Percentiles rank a stretch among this genome's conserved stretches.
These are phyloP conservation scores for Palythoa grandiflora DNA, from an alignment of 92 coral and sea anemone genomes.

Conservation along the genomic window DNA sequence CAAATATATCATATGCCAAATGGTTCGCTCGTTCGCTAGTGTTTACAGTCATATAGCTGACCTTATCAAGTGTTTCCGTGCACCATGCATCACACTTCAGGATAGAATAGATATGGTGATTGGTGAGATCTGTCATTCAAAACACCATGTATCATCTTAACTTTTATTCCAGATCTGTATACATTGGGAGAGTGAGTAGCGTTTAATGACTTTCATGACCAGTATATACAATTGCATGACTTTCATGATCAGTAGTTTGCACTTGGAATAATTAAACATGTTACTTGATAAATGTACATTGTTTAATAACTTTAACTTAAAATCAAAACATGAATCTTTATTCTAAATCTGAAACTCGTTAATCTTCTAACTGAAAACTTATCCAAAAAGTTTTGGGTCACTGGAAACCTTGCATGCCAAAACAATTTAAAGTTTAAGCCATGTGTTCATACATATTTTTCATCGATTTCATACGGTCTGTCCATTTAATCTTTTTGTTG, in stretches of 20 bases:
- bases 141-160: background rate
- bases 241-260: background rate
- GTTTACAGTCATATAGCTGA: constrained; percentile 13
- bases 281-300: background rate
- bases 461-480: background rate
- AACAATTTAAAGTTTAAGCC: background rate
- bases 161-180: background rate
- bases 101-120: background rate
- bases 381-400: background rate
- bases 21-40: constrained; percentile 39
- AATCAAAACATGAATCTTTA: constrained; percentile 1
- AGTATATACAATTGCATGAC: background rate
- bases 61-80: background rate
- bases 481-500: background rate
- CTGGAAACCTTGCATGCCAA: background rate
- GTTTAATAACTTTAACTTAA: background rate
- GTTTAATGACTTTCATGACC: background rate
- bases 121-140: background rate
- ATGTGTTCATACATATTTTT: background rate
- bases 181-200: background rate
- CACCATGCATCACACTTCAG: constrained; percentile 12
- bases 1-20: constrained; percentile 17
- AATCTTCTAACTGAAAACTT: background rate
- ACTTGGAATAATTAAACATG: background rate
- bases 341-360: background rate